Conservation (phyloP, 2,888 invertebrate genomes). For the Amblyteles armatorius region DNA sequence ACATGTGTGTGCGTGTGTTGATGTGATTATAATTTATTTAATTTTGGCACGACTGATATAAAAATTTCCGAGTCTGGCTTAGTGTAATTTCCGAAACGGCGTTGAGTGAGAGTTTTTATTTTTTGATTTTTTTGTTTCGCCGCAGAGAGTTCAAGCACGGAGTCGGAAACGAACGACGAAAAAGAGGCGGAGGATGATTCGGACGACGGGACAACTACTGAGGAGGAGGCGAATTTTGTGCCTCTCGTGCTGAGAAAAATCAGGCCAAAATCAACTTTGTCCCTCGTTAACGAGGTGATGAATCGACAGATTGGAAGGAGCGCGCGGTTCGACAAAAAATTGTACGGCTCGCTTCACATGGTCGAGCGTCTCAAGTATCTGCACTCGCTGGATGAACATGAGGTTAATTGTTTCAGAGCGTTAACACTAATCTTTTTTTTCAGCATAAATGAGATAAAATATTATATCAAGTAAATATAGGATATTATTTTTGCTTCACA, state of each 20-base stretch:
- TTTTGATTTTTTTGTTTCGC: not conserved
- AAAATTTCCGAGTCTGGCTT: too few relatives aligned
- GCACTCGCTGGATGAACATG: constrained; percentile 91
- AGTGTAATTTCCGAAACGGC: too few relatives aligned
- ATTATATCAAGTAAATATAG: too few relatives aligned
- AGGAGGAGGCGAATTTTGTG: constrained; percentile 76
- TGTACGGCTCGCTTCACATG: constrained; percentile 93
- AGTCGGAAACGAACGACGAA: constrained; percentile 66
- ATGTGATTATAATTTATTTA: too few relatives aligned
- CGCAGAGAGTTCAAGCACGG: constrained; percentile 25
- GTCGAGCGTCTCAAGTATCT: constrained; percentile 93
- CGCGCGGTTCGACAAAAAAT: constrained; percentile 88
- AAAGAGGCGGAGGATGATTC: constrained; percentile 70
- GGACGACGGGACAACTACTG: constrained; percentile 72
- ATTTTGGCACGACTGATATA: too few relatives aligned
- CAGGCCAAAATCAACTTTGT: constrained; percentile 90
- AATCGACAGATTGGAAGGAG: constrained; percentile 88
- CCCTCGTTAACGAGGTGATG: constrained; percentile 88
- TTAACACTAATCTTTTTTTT: not conserved
- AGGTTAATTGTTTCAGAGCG: constrained; percentile 73
- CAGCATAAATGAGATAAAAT: too few relatives aligned
- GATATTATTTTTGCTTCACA: too few relatives aligned
- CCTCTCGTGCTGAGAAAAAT: constrained; percentile 86
- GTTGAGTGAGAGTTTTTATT: too few relatives aligned
- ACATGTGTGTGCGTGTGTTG: too few relatives aligned